Conservation (phyloP, 2,888 invertebrate species). For the Rotaria macrura region DNA sequence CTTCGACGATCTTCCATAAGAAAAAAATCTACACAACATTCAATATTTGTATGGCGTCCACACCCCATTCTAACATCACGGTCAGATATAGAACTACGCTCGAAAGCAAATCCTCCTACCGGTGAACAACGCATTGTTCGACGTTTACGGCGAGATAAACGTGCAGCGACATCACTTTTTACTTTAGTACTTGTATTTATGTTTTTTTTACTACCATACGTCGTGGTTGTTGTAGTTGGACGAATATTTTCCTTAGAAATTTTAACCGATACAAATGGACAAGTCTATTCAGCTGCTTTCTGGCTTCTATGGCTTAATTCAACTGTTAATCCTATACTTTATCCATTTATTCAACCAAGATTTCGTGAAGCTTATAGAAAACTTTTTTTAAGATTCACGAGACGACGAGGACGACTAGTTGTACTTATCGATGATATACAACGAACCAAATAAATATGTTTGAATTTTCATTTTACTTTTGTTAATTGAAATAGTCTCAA, state of each 20-base stretch:
- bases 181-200: constrained; percentile 18
- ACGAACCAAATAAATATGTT: not conserved
- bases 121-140: constrained; percentile 17
- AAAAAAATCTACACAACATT: not conserved
- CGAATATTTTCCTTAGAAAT: not conserved
- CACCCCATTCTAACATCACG: not conserved
- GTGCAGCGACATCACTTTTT: constrained; percentile 7
- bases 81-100: not conserved
- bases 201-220: not conserved
- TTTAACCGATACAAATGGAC: not conserved
- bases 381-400: not conserved
- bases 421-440: not conserved
- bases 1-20: not conserved
- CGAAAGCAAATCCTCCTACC: not conserved
- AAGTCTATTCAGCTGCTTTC: constrained; percentile 7
- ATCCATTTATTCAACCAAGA: constrained; percentile 17
- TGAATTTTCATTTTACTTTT: not conserved
- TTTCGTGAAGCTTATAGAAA: constrained; percentile 18
- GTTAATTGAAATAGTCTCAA: not conserved
- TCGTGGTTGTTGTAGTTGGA: not conserved
- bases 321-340: not conserved
- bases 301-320: constrained; percentile 16
- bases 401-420: not conserved
- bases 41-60: not conserved
- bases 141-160: constrained; percentile 18